Evolutionary conservation across 2,888 invertebrate species (phyloP).

Genomic region (Acleris laterana): DNA sequence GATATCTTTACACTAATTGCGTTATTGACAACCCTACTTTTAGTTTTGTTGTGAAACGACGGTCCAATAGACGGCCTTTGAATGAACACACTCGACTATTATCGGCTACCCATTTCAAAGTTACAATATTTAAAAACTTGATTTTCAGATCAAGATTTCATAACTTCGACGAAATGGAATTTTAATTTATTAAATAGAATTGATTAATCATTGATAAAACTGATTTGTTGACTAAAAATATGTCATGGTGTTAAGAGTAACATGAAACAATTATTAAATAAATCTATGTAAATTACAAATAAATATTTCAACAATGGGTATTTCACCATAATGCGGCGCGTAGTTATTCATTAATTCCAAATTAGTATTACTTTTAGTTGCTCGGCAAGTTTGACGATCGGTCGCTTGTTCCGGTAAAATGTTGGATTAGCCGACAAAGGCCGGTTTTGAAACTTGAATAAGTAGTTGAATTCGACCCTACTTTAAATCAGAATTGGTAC

Average conservation of each 20-base stretch:
- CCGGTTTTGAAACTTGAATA: no score
- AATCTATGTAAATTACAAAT: slow-evolving; percentile 9
- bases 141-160: no score
- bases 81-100: slow-evolving; percentile 22
- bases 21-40: slow-evolving; percentile 77
- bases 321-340: slow-evolving; percentile 54
- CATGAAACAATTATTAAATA: no score
- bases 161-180: no score
- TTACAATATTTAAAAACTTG: no score
- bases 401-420: slow-evolving; percentile 40
- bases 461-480: no score
- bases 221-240: no score
- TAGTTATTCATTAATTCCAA: slow-evolving; percentile 47
- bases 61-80: slow-evolving; percentile 39
- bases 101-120: not conserved
- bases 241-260: no score
- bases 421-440: slow-evolving; percentile 17
- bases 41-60: slow-evolving; percentile 65
- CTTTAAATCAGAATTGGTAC: no score
- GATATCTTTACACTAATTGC: slow-evolving; percentile 82
- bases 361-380: slow-evolving; percentile 59
- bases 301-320: slow-evolving; percentile 43
- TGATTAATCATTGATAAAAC: no score
- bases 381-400: slow-evolving; percentile 49
- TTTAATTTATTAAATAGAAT: no score